phyloP scores from a whole-genome alignment of 2,797 vertebrate species.

The Caiman crocodilus region DNA sequence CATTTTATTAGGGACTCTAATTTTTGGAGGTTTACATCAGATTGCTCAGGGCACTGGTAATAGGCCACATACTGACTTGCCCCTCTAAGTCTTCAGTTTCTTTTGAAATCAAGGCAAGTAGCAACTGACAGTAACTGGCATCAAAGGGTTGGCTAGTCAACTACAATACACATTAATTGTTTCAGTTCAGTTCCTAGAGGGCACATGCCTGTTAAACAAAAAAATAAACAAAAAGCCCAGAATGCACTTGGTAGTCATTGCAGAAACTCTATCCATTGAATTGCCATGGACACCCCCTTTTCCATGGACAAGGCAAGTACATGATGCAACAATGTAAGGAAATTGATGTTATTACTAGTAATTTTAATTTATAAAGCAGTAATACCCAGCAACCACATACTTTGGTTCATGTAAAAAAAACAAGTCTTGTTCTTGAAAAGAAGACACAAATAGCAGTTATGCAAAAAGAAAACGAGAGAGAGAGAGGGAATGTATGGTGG shows the following conservation, averaged over 20 bases:
- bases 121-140: neutral
- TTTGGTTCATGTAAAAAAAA: neutral
- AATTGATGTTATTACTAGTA: neutral
- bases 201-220: neutral
- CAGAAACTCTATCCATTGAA: neutral
- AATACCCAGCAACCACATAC: neutral
- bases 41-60: neutral
- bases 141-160: fast-evolving
- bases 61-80: neutral
- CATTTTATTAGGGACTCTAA: neutral
- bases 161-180: neutral
- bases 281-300: neutral
- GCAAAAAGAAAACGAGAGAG: too few relatives aligned
- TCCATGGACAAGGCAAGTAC: neutral
- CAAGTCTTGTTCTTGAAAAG: neutral
- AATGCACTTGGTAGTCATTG: neutral
- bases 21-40: conserved; percentile 48
- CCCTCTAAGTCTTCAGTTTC: neutral
- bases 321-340: neutral
- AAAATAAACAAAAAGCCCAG: neutral
- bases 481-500: neutral
- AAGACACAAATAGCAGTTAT: too few relatives aligned
- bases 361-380: neutral
- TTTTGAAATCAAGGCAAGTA: neutral
- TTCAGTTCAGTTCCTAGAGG: neutral